These are phyloP conservation scores for Brachypteracias leptosomus DNA, from an alignment of 2,113 vertebrate genomes.

Conservation along the genomic window DNA sequence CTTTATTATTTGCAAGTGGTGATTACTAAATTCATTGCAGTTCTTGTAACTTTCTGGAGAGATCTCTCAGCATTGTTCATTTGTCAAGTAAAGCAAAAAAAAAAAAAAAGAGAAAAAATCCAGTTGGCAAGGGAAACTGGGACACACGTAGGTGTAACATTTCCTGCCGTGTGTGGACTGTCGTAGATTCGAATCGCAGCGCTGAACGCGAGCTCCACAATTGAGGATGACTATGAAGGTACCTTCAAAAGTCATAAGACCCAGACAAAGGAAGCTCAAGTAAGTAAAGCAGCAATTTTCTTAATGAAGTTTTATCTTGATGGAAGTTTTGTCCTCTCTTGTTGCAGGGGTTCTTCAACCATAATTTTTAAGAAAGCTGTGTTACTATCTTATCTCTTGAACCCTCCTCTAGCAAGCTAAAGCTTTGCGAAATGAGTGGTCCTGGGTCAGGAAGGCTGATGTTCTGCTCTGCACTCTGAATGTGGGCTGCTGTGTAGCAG, in stretches of 20 bases:
- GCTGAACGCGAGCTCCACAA: conserved; percentile 87
- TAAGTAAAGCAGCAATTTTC: conserved; percentile 3
- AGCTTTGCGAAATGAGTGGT: neutral
- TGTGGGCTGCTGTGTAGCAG: neutral
- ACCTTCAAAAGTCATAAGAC: conserved; percentile 87
- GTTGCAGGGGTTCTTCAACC: neutral
- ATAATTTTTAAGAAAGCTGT: neutral
- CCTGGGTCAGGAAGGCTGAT: neutral
- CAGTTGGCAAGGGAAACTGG: neutral
- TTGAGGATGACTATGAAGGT: conserved; percentile 90
- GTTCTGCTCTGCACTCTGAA: neutral
- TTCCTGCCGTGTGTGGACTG: fast-evolving
- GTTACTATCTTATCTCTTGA: neutral
- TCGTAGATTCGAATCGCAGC: conserved; percentile 93
- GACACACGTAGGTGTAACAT: neutral
- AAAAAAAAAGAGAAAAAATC: neutral
- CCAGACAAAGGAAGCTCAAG: conserved; percentile 97
- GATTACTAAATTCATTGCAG: neutral
- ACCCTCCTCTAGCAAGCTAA: neutral
- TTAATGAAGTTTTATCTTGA: neutral
- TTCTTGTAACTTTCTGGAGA: neutral
- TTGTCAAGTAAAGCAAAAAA: neutral
- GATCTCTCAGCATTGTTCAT: neutral
- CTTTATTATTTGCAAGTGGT: neutral
- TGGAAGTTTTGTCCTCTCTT: neutral